Percentiles rank a stretch among this genome's conserved stretches.
These are phyloP conservation scores for Ferdinandea cuprea DNA, from an alignment of 2,888 invertebrate species.

Conservation along the genomic window DNA sequence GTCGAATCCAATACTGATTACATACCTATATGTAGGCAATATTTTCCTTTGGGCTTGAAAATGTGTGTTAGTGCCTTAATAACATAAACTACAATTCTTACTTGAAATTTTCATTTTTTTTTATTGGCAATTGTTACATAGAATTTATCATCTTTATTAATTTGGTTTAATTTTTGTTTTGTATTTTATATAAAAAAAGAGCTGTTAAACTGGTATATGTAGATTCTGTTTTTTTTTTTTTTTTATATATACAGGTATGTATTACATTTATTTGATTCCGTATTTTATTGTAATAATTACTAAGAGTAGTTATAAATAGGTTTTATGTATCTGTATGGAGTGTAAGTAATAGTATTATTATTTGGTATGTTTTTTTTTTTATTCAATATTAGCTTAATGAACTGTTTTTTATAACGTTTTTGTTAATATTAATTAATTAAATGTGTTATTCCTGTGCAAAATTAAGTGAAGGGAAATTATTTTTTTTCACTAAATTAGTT, in stretches of 20 bases:
- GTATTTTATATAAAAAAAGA: slow-evolving; percentile 70
- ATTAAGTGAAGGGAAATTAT: slow-evolving; percentile 36
- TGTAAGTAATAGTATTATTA: slow-evolving; percentile 18
- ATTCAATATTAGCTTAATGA: slow-evolving; percentile 37
- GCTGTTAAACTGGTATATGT: slow-evolving; percentile 56
- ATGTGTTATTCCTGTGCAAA: slow-evolving; percentile 64
- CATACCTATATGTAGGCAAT: too few species aligned
- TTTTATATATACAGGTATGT: slow-evolving; percentile 62
- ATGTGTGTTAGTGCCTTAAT: too few species aligned
- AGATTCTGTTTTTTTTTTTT: slow-evolving; percentile 35
- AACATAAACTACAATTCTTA: neutral
- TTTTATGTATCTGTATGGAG: slow-evolving; percentile 54
- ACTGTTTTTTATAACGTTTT: slow-evolving; percentile 33
- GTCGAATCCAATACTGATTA: too few species aligned
- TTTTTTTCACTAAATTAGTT: neutral
- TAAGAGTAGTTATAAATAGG: slow-evolving; percentile 51
- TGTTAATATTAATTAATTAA: slow-evolving; percentile 37
- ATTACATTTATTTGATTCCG: slow-evolving; percentile 48
- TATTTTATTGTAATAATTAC: slow-evolving; percentile 55
- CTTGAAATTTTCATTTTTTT: slow-evolving; percentile 50
- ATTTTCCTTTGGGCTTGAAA: too few species aligned
- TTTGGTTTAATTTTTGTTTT: slow-evolving; percentile 24
- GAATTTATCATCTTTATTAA: slow-evolving; percentile 46
- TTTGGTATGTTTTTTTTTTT: slow-evolving; percentile 6
- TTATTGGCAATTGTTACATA: slow-evolving; percentile 71